Evolutionary conservation across 30 jellyfish, hydroid and myxozoan species (phyloP).

Genomic region (Cassiopea andromeda): DNA sequence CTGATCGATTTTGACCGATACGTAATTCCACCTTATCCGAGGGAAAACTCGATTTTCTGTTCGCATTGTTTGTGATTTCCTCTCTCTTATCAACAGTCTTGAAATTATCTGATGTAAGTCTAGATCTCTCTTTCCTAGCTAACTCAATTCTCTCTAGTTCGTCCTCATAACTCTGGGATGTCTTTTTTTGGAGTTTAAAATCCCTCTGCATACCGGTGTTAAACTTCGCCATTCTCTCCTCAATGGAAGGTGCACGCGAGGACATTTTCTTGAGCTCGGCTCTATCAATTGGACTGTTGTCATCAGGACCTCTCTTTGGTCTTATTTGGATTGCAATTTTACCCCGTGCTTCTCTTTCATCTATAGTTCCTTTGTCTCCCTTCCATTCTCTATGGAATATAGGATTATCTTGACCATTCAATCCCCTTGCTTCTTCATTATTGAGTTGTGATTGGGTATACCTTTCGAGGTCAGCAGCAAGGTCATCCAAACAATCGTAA

Average conservation of each 20-base stretch:
- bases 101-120: slow-evolving; percentile 49
- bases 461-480: slow-evolving; percentile 75
- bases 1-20: slow-evolving; percentile 61
- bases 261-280: slow-evolving; percentile 42
- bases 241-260: slow-evolving; percentile 53
- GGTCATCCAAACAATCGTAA: slow-evolving; percentile 68
- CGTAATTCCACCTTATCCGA: slow-evolving; percentile 50
- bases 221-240: slow-evolving; percentile 66
- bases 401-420: neutral
- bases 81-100: slow-evolving; percentile 24
- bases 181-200: neutral
- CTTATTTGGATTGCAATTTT: slow-evolving; percentile 69
- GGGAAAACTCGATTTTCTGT: slow-evolving; percentile 40
- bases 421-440: slow-evolving; percentile 6
- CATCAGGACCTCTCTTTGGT: slow-evolving; percentile 26
- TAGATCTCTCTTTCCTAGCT: slow-evolving; percentile 48
- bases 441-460: slow-evolving; percentile 47
- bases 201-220: slow-evolving; percentile 14
- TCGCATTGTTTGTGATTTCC: slow-evolving; percentile 60
- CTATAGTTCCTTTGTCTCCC: neutral
- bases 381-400: neutral
- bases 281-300: slow-evolving; percentile 3
- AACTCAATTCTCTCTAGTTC: slow-evolving; percentile 21
- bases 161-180: slow-evolving; percentile 28
- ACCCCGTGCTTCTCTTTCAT: slow-evolving; percentile 45